phyloP scores from a whole-genome alignment of 2,797 vertebrate genomes.

The Pantherophis vulpinus region DNA sequence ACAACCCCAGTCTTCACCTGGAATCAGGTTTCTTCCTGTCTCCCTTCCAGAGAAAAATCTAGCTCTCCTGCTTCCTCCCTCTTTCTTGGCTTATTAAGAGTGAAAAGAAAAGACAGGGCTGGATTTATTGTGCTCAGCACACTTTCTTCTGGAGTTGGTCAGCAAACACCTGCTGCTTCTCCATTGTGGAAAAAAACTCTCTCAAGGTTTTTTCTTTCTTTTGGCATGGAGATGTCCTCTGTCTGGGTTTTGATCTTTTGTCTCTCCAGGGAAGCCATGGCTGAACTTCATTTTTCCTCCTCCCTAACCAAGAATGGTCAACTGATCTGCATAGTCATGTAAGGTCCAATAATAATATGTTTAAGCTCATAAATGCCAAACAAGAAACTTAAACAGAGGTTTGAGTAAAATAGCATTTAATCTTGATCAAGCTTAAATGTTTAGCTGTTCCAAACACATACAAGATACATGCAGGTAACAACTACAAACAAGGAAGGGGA shows the following conservation, averaged over 20 bases:
- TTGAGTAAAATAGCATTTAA: no score
- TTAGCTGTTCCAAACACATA: no score
- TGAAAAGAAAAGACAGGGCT: not conserved
- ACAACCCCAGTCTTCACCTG: not conserved
- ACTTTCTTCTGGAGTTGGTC: not conserved
- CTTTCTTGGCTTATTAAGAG: not conserved
- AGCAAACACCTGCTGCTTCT: not conserved
- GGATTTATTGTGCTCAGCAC: not conserved
- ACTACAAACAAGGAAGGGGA: no score
- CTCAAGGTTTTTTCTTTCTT: not conserved
- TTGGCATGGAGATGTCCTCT: not conserved
- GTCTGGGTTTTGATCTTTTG: not conserved
- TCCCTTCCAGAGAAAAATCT: not conserved
- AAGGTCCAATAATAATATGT: no score
- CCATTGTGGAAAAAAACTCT: not conserved
- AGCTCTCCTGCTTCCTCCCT: not conserved
- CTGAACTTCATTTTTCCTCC: not conserved
- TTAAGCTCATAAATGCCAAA: no score
- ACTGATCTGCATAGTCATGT: not conserved
- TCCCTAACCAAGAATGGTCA: not conserved
- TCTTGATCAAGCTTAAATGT: no score
- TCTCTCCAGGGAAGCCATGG: not conserved
- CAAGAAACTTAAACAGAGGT: no score
- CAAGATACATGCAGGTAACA: no score
- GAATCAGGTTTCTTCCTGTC: not conserved